phyloP scores from a whole-genome alignment of 2,888 invertebrate species.

The Trichogramma evanescens region DNA sequence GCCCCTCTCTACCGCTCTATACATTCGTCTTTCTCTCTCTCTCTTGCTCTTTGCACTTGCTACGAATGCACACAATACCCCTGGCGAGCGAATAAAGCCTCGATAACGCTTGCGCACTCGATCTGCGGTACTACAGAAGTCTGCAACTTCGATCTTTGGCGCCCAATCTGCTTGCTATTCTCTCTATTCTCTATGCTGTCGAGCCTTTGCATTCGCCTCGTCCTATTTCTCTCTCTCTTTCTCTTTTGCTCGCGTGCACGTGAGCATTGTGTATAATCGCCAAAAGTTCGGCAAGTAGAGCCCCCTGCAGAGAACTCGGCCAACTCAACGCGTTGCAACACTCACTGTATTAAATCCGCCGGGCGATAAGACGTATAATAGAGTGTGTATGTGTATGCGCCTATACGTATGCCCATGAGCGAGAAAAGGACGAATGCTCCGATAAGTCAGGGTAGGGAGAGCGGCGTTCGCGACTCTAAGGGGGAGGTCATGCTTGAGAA shows the following conservation, averaged over 20 bases:
- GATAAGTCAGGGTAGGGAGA: conserved; percentile 1
- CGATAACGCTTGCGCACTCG: no score
- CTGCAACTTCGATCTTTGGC: no score
- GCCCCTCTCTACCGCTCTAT: conserved; percentile 22
- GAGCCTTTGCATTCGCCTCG: conserved; percentile 6
- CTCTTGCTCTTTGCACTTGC: conserved; percentile 15
- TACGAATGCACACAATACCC: no score
- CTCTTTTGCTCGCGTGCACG: conserved; percentile 10
- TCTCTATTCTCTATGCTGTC: no score
- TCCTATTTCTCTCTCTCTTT: conserved; percentile 23
- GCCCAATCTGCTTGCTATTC: no score
- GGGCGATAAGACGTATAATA: no score
- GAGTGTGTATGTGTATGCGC: no score
- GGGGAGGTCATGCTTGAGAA: conserved; percentile 49
- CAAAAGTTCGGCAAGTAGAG: conserved; percentile 29
- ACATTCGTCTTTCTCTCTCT: conserved; percentile 30
- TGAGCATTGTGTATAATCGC: conserved; percentile 15
- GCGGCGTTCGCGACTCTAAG: conserved; percentile 33
- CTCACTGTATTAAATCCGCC: conserved; percentile 44
- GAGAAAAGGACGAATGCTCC: conserved; percentile 9
- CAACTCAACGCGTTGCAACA: conserved; percentile 38
- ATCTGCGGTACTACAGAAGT: no score
- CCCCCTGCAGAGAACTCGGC: conserved; percentile 40
- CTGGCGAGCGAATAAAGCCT: no score
- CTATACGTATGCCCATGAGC: neutral